A percentile compares a stretch with the other conserved stretches of the same genome.
Conservation (phyloP, 2,113 vertebrate genomes). For the Tyrannus savana region DNA sequence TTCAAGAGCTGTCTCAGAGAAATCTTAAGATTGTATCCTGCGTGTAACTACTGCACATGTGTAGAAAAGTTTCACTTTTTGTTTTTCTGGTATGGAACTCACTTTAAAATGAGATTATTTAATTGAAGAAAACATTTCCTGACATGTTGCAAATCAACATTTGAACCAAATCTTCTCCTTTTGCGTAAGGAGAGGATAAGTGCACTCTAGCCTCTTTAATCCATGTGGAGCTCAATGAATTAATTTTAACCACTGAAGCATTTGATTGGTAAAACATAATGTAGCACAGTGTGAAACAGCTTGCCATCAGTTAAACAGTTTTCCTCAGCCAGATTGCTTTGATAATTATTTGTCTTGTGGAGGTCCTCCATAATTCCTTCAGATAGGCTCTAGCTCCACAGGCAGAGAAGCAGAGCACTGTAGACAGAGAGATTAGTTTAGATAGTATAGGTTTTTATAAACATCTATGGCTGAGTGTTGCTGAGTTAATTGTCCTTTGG, state of each 20-base stretch:
- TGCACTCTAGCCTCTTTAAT: slow-evolving; percentile 72
- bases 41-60: neutral
- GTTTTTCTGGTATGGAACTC: slow-evolving; percentile 66
- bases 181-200: slow-evolving; percentile 39
- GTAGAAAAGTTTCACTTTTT: slow-evolving; percentile 66
- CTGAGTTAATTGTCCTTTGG: neutral
- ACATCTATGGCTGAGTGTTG: neutral
- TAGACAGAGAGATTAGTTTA: neutral
- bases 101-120: slow-evolving; percentile 74
- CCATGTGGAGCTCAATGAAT: slow-evolving; percentile 64
- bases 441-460: neutral
- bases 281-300: slow-evolving; percentile 58
- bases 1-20: slow-evolving; percentile 57
- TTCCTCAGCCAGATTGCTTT: slow-evolving; percentile 60
- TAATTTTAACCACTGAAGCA: slow-evolving; percentile 61
- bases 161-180: slow-evolving; percentile 73
- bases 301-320: slow-evolving; percentile 62
- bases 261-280: slow-evolving; percentile 68
- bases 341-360: slow-evolving; percentile 60
- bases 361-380: slow-evolving; percentile 35
- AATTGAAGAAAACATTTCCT: slow-evolving; percentile 76
- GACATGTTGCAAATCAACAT: slow-evolving; percentile 70
- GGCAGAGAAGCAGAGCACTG: neutral
- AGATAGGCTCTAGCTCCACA: neutral
- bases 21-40: slow-evolving; percentile 37